Evolutionary conservation across 2,888 invertebrate species (phyloP), one percentile per base, ranked within the genome.

Genomic region (Sesia apiformis): DNA sequence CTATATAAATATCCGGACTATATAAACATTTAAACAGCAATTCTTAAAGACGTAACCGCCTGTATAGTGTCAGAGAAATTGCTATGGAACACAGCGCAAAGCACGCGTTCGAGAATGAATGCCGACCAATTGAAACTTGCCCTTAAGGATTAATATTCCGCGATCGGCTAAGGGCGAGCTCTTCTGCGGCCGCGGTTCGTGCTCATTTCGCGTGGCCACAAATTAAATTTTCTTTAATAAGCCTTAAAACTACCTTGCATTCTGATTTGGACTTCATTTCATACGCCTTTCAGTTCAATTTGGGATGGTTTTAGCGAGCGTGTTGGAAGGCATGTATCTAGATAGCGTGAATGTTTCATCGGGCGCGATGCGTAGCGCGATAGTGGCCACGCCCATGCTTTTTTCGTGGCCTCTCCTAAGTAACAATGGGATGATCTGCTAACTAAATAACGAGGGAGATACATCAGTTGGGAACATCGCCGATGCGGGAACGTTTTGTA

Each of bases 141-240:
- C 72, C 59, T 62, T 78, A 81, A 78, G 74, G 78, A 64, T 70
- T 67, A 79, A 65, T 70, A 72, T 81, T 61, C 67, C 65, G 55
- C 69, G 71, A 64, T 63, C 60, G 55, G 53, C 52, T 52, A 58
- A 56, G 55, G 56, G 60, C 60, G 60, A 67, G 70, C 65, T 72
- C 73, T 72, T 72, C 66, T 64, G 71, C 76, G 73, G 74, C 74
- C 74, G 75, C 68, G 76, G 74, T 81, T 81, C 81, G 81, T 77
- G 80, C 74, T 71, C 78, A 78, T 78, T 86, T 85, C 79, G 83
- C 84, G 77, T 79, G 81, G 81, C 84, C 73, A 83, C 81, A 80
- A 84, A 84, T 87, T 89, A 84, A 89, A 87, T 88, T 88, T 88
- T 86, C 84, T 87, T 87, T 87, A 88, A 86, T 87, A 88, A 88